Evolutionary conservation across 2,113 vertebrate species (phyloP), one percentile per base, ranked within the genome.

Genomic region (Pardalotus punctatus): DNA sequence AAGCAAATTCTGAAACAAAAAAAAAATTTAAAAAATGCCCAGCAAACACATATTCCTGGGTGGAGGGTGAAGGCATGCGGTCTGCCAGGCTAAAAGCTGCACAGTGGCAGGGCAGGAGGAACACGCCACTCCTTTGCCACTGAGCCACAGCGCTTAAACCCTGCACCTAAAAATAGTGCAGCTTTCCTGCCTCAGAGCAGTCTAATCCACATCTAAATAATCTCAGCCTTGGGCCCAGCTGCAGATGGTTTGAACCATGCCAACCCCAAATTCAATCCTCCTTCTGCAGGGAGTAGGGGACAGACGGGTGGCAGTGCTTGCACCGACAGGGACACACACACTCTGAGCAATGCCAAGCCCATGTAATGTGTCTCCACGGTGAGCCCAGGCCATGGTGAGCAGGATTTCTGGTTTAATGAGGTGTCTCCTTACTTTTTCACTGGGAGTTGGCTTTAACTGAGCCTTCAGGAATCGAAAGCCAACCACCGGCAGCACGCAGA

Each of bases 401-500:
- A 74, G 20, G 66, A 64, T 65, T 93, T 91, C 50, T 88, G 38
- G 29, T 66, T 85, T 67, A 66, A 47, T n/a, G 35, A 83, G 24
- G 6, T 27, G 20, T 81, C 12, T 38, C 76, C 97, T 96, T 92
- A 99, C 99, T 98, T 99, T 98, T 86, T 99, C 98, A 0, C 98
- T 98, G 84, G 97, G 89, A 35, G 98, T 97, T 9, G 99, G 99
- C 73, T 62, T 95, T 60, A 99, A 84, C 57, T 98, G 98, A 29
- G 97, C 74, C 86, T 96, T 96, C 82, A 99, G 90, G 97, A 99
- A 99, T 31, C 98, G 98, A 81, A 98, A 98, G 24, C 97, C 98
- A 43, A 99, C 90, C 21, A 98, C 97, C 0, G 99, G 99, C 69
- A 99, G 94, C 38, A 97, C 84, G 18, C 99, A 99, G 80, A 99